Evolutionary conservation across 2,797 vertebrate species (phyloP).

Genomic region (Myotis myotis): DNA sequence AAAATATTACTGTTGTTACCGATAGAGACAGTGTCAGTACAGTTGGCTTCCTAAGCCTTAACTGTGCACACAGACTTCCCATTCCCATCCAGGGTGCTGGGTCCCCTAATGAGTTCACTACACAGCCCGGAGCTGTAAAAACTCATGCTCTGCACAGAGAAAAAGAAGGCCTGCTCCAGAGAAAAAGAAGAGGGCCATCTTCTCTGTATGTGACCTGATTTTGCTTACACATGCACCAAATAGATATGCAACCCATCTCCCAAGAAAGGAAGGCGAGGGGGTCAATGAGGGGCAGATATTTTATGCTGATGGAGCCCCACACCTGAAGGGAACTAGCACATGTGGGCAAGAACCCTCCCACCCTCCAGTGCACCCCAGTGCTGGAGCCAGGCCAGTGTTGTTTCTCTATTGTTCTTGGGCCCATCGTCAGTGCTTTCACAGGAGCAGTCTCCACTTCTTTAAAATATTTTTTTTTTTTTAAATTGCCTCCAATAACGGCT

Average conservation of each 20-base stretch:
- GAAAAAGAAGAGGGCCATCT: rapidly evolving
- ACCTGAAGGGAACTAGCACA: neutral
- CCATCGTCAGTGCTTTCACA: neutral
- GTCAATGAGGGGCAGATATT: rapidly evolving
- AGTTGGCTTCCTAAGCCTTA: neutral
- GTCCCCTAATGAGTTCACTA: neutral
- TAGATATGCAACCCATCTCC: too few species aligned
- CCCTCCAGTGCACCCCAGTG: rapidly evolving
- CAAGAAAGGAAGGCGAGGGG: neutral
- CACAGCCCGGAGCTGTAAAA: neutral
- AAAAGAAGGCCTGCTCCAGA: neutral
- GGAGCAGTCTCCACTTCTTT: neutral
- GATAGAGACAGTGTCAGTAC: neutral
- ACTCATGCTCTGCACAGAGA: neutral
- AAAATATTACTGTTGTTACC: neutral
- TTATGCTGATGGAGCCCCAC: neutral
- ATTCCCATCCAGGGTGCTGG: too few species aligned
- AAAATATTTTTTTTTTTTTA: neutral
- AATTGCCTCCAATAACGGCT: neutral
- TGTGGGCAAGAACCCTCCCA: rapidly evolving
- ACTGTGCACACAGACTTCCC: rapidly evolving
- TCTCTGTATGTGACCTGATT: rapidly evolving
- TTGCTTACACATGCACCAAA: rapidly evolving
- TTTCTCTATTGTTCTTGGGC: neutral
- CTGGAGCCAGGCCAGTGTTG: neutral